Base-by-base conservation (phyloP, 1,140 invertebrate genomes). In the Drosophila sulfurigaster region DNA sequence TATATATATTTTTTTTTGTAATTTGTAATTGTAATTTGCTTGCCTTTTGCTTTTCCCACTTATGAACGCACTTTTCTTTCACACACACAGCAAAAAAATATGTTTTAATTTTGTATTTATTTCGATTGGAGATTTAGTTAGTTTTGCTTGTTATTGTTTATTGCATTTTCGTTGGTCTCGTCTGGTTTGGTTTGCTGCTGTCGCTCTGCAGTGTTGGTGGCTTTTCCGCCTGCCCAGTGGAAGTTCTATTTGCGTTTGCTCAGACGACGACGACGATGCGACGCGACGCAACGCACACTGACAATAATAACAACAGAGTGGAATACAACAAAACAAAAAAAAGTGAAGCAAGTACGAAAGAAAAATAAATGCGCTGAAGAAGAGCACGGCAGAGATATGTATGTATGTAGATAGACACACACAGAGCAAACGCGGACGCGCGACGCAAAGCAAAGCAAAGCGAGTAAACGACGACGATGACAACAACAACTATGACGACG, bases 171-270 rank as follows among this genome's bases (percentile, higher is more conserved):
- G 48, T 10, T 41, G 38, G 32, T 43, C 48, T 35, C 32, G 32
- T 20, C 45, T 38, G 10, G 35, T 46, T 45, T 70, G 25, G 32
- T 16, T 13, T 60, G 25, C 43, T n/a, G 13, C 11, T 30, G 6
- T 13, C 13, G 25, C 48, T 32, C 28, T 64, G 60, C 51, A 35
- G 32, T 62, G 32, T 65, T 49, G 63, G 38, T 75, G 48, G 58
- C 71, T 68, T 82, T 82, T 73, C 67, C 64, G 64, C 58, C 48
- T 78, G 64, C 69, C 65, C 75, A 46, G 75, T 64, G 30, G 54
- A 74, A 78, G 85, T 88, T 89, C 85, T 88, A 89, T 88, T 88
- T 89, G 85, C 85, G 85, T 89, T 88, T 88, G 83, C 82, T 72
- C 83, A 87, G 82, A 86, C 70, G 64, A 81, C 69, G 79, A 75